These are phyloP conservation scores for Poecilia latipinna DNA, from an alignment of 2,113 vertebrate genomes.

Conservation along the genomic window DNA sequence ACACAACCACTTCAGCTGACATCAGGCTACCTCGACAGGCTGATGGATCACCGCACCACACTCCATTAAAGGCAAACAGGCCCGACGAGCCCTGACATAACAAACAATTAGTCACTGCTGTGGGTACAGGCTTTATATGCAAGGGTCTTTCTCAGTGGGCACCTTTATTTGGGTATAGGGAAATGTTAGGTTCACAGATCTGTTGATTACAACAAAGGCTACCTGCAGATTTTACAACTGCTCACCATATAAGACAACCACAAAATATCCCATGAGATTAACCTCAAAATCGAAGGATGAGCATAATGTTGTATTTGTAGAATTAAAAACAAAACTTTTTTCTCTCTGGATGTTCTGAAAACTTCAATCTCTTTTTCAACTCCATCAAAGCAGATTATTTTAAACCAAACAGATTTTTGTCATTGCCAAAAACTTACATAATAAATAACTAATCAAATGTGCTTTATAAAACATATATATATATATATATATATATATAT, in stretches of 20 bases:
- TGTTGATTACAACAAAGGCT: constrained; percentile 1
- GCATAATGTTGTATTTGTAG: neutral
- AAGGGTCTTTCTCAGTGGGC: constrained; percentile 43
- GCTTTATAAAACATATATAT: neutral
- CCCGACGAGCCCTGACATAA: constrained; percentile 76
- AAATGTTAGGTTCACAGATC: neutral
- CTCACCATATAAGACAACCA: neutral
- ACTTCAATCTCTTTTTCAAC: neutral
- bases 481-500: no score
- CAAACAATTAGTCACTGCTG: constrained; percentile 82
- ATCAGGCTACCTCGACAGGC: constrained; percentile 71
- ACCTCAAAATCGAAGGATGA: neutral
- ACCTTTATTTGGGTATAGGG: constrained; percentile 21
- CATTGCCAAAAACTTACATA: neutral
- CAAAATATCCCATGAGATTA: neutral
- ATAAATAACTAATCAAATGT: neutral
- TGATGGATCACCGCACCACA: constrained; percentile 81
- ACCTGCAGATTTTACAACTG: neutral
- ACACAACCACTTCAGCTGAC: constrained; percentile 77
- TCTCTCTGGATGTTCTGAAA: neutral
- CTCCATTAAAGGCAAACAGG: constrained; percentile 82
- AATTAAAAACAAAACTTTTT: neutral
- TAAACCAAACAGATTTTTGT: no score
- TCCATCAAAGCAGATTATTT: neutral
- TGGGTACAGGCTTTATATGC: constrained; percentile 58